Evolutionary conservation across 1,140 invertebrate species (phyloP).

Genomic region (Elymnias hypermnestra): DNA sequence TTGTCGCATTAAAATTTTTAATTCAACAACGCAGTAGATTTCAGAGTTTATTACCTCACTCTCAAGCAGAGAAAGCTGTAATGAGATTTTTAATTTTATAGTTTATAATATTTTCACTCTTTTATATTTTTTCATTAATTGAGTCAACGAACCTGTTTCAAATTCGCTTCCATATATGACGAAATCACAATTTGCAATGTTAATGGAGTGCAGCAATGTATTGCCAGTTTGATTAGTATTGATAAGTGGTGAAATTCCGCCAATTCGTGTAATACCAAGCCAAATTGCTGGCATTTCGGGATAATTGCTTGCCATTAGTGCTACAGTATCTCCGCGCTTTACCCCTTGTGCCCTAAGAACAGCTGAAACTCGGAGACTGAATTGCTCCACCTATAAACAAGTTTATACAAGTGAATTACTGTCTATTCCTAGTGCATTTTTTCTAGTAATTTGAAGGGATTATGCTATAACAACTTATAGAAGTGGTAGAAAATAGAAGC

Average conservation of each 20-base stretch:
- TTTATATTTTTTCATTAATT: too few species aligned
- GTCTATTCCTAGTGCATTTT: neutral
- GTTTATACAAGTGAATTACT: neutral
- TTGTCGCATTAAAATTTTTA: too few species aligned
- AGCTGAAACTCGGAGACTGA: slow-evolving; percentile 90
- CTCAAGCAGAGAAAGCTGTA: too few species aligned
- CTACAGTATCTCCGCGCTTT: slow-evolving; percentile 89
- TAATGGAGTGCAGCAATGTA: slow-evolving; percentile 92
- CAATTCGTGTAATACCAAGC: slow-evolving; percentile 92
- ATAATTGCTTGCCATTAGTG: slow-evolving; percentile 91
- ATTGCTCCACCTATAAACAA: slow-evolving; percentile 84
- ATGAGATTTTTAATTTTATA: too few species aligned
- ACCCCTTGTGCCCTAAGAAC: slow-evolving; percentile 87
- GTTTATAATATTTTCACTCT: too few species aligned
- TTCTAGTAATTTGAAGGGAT: neutral
- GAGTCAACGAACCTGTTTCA: slow-evolving; percentile 45
- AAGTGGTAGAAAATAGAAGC: too few species aligned
- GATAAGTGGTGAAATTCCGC: slow-evolving; percentile 91
- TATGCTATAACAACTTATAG: too few species aligned
- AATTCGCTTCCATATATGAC: slow-evolving; percentile 59
- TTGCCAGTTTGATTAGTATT: slow-evolving; percentile 92
- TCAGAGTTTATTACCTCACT: too few species aligned
- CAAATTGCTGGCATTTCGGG: slow-evolving; percentile 92
- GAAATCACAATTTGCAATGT: slow-evolving; percentile 77
- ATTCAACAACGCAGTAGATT: too few species aligned